These are phyloP conservation scores for Salvelinus alpinus DNA, from an alignment of 2,113 vertebrate species.

Conservation along the genomic window DNA sequence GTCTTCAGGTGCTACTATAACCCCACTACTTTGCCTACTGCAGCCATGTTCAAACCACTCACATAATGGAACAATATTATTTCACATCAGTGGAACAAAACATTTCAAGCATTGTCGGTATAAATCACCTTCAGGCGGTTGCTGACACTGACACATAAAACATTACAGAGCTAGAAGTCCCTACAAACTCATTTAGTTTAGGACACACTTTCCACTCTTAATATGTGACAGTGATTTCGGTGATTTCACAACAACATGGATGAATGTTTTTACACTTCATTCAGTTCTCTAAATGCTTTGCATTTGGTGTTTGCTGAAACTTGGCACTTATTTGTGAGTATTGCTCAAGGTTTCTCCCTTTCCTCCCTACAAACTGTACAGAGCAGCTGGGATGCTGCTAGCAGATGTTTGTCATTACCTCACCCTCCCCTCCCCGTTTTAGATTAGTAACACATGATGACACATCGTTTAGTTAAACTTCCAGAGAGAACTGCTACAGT, in stretches of 20 bases:
- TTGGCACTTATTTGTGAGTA: not conserved
- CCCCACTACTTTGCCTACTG: no score
- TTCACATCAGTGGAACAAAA: not conserved
- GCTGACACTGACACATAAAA: not conserved
- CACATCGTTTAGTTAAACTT: constrained; percentile 57
- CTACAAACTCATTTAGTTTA: constrained; percentile 9
- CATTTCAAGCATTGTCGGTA: constrained; percentile 10
- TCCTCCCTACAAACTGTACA: constrained; percentile 5
- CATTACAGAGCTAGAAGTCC: no score
- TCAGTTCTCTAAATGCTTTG: constrained; percentile 17
- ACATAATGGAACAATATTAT: no score
- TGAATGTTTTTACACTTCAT: not conserved
- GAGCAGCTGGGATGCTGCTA: constrained; percentile 28
- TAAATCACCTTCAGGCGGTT: no score
- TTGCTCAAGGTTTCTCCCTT: constrained; percentile 21
- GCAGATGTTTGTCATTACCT: constrained; percentile 58
- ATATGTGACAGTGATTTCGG: no score
- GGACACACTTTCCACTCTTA: no score
- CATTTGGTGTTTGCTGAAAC: constrained; percentile 18
- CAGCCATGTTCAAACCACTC: no score
- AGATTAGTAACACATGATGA: constrained; percentile 67
- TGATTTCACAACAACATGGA: no score
- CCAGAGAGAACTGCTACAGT: constrained; percentile 32
- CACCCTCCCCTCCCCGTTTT: constrained; percentile 22
- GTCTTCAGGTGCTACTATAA: no score